phyloP scores from a whole-genome alignment of 2,888 invertebrate genomes.

The Dysmachus trigonus region DNA sequence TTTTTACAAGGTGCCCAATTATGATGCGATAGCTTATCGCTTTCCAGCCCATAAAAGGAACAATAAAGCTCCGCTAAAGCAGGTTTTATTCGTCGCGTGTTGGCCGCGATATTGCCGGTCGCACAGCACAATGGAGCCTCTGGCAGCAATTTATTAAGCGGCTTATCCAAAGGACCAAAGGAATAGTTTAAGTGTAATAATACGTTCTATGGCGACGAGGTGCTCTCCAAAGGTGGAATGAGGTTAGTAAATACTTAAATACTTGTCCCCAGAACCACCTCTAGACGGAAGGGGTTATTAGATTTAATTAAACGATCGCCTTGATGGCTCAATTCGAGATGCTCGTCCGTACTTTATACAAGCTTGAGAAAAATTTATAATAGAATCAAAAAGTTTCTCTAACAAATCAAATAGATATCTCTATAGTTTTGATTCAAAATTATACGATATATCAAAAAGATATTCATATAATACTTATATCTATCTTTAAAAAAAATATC shows the following conservation, averaged over 20 bases:
- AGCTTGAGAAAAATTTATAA: too few relatives aligned
- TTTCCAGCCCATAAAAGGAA: background rate
- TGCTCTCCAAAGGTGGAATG: background rate
- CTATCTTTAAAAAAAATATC: too few relatives aligned
- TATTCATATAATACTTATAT: too few relatives aligned
- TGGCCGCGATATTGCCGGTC: background rate
- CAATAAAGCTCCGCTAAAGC: background rate
- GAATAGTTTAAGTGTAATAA: background rate
- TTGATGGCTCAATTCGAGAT: background rate
- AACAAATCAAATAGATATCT: too few relatives aligned
- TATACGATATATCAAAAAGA: too few relatives aligned
- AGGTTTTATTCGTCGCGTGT: background rate
- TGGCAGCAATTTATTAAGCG: background rate
- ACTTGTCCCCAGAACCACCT: background rate
- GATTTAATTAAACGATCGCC: background rate
- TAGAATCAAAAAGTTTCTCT: too few relatives aligned
- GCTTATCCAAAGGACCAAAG: background rate
- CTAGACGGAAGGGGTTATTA: background rate
- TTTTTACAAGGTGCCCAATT: background rate
- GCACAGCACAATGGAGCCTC: background rate
- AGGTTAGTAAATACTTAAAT: background rate
- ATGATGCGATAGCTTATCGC: background rate
- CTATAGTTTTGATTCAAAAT: too few relatives aligned
- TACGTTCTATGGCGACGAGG: background rate
- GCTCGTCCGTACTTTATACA: background rate